Percentiles rank a stretch among this genome's conserved stretches.
Evolutionary conservation across 2,888 invertebrate genomes (phyloP).

Genomic region (Zonitis immaculata): DNA sequence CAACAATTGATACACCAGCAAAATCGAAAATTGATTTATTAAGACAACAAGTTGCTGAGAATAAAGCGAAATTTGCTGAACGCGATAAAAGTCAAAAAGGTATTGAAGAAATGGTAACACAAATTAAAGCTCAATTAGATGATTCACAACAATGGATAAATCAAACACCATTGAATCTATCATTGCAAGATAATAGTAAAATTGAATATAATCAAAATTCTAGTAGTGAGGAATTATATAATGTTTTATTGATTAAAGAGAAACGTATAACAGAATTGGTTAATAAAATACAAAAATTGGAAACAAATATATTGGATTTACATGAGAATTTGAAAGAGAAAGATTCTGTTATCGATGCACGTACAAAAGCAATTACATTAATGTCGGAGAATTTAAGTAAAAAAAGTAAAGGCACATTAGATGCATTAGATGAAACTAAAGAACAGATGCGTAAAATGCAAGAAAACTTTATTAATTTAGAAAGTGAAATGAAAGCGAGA

Average conservation of each 20-base stretch:
- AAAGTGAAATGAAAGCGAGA: constrained; percentile 64
- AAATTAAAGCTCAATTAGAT: constrained; percentile 53
- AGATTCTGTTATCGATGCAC: constrained; percentile 75
- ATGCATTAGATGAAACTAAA: constrained; percentile 72
- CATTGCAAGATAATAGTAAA: constrained; percentile 35
- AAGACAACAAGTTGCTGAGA: constrained; percentile 54
- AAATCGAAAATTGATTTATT: constrained; percentile 53
- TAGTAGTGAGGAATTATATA: constrained; percentile 44
- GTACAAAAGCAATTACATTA: constrained; percentile 72
- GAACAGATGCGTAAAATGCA: constrained; percentile 79
- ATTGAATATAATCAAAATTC: constrained; percentile 41
- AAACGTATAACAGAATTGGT: constrained; percentile 61
- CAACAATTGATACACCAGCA: constrained; percentile 44
- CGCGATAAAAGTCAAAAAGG: constrained; percentile 52
- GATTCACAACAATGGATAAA: constrained; percentile 48
- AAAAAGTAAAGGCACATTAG: constrained; percentile 65
- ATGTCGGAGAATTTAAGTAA: constrained; percentile 69
- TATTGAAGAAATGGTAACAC: constrained; percentile 53
- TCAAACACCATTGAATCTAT: constrained; percentile 36
- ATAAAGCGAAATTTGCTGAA: constrained; percentile 52
- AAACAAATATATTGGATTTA: constrained; percentile 71
- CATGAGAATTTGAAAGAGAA: constrained; percentile 80
- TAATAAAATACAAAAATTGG: constrained; percentile 67
- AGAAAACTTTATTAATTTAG: constrained; percentile 66
- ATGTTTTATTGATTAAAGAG: constrained; percentile 57